These are phyloP conservation scores for Portunus trituberculatus DNA, from an alignment of 1,140 invertebrate species.

Conservation along the genomic window DNA sequence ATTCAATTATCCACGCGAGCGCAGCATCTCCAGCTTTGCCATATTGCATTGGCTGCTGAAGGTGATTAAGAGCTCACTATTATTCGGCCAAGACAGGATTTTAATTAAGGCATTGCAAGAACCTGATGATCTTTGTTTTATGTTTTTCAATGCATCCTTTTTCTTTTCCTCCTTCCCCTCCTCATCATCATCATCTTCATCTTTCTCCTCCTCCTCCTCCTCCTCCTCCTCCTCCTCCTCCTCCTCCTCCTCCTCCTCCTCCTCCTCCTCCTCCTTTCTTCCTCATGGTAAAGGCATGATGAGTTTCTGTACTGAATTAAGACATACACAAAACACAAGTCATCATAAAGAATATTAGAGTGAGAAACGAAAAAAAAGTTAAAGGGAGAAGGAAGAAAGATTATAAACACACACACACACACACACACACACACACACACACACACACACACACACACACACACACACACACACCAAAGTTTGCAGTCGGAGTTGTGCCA, in stretches of 20 bases:
- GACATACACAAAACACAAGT: too few relatives aligned
- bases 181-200: too few relatives aligned
- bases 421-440: neutral
- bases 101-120: neutral
- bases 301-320: too few relatives aligned
- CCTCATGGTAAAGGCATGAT: too few relatives aligned
- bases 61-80: neutral
- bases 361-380: too few relatives aligned
- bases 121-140: neutral
- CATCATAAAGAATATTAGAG: too few relatives aligned
- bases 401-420: neutral
- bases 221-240: neutral
- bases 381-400: neutral
- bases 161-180: neutral
- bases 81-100: neutral
- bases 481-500: neutral
- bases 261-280: neutral
- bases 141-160: neutral
- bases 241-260: constrained; percentile 3
- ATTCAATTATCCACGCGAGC: neutral
- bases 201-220: constrained; percentile 17
- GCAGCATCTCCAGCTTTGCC: neutral
- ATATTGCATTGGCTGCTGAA: constrained; percentile 1
- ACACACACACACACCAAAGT: neutral
- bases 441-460: too few relatives aligned